A percentile compares a stretch with the other conserved stretches of the same genome.
Evolutionary conservation across 2,888 invertebrate genomes (phyloP).

Genomic region (Alentia gelatinosa): DNA sequence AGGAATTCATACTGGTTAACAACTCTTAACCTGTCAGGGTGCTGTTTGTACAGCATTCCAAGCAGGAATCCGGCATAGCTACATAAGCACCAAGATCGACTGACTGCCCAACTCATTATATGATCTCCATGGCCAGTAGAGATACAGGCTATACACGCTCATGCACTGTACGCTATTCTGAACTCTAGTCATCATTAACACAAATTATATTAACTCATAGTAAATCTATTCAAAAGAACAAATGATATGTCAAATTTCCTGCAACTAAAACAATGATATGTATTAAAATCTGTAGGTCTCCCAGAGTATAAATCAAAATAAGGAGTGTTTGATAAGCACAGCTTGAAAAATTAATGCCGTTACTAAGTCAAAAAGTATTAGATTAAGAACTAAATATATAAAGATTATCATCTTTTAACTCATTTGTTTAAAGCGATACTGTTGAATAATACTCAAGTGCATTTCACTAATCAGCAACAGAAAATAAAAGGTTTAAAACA

Average conservation of each 20-base stretch:
- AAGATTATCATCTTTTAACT: no score
- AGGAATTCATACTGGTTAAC: not conserved
- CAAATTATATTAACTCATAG: not conserved
- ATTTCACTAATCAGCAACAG: no score
- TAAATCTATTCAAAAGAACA: slow-evolving; percentile 1
- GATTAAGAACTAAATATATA: no score
- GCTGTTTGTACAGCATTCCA: not conserved
- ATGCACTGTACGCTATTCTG: not conserved
- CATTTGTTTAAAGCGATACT: no score
- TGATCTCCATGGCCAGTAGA: not conserved
- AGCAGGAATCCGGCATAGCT: not conserved
- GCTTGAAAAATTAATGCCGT: not conserved
- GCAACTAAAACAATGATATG: not conserved
- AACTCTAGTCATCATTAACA: not conserved
- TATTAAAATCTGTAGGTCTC: not conserved
- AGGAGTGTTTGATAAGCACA: not conserved
- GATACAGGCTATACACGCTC: not conserved
- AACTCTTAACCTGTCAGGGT: not conserved
- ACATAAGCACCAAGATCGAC: slow-evolving; percentile 3
- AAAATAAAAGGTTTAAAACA: no score
- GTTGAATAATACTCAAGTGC: no score
- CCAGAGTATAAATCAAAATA: not conserved
- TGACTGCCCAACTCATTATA: not conserved
- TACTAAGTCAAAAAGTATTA: not conserved
- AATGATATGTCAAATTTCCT: not conserved